Evolutionary conservation across 2,797 vertebrate species (phyloP).

Genomic region (Hypotaenidia philippensis): DNA sequence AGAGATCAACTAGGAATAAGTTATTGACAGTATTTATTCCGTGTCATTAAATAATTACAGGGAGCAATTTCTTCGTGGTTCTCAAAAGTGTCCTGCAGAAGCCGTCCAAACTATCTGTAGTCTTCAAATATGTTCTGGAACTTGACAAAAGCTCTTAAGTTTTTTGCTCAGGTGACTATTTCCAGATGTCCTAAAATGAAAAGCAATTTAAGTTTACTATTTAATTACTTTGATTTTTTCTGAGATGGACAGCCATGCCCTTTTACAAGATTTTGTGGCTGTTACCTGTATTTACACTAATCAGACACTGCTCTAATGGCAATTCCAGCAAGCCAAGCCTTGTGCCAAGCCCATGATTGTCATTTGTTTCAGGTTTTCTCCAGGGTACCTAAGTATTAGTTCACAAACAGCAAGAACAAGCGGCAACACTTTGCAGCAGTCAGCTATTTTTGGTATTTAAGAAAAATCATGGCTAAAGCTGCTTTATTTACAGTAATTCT

Average conservation of each 20-base stretch:
- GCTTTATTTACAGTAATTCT: not conserved
- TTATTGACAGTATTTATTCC: not conserved
- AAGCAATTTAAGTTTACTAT: not conserved
- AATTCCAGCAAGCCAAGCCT: not conserved
- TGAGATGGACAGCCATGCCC: not conserved
- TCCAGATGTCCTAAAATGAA: not conserved
- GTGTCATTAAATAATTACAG: not conserved
- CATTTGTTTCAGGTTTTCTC: not conserved
- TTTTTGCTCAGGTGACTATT: not conserved
- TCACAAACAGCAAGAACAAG: not conserved
- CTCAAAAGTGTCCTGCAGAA: not conserved
- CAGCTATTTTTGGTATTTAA: not conserved
- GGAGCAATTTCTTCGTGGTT: not conserved
- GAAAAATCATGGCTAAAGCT: not conserved
- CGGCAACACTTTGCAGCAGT: not conserved
- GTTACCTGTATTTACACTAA: not conserved
- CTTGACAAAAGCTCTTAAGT: not conserved
- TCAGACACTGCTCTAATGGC: not conserved
- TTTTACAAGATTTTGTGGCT: not conserved
- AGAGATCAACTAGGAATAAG: not conserved
- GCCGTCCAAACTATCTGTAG: not conserved
- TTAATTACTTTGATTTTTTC: not conserved
- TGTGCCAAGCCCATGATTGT: not conserved
- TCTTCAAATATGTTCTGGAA: not conserved
- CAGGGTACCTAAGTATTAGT: not conserved